Percentiles rank a stretch among this genome's conserved stretches.
phyloP scores from a whole-genome alignment of 92 coral and sea anemone genomes.

The Siderastrea radians region DNA sequence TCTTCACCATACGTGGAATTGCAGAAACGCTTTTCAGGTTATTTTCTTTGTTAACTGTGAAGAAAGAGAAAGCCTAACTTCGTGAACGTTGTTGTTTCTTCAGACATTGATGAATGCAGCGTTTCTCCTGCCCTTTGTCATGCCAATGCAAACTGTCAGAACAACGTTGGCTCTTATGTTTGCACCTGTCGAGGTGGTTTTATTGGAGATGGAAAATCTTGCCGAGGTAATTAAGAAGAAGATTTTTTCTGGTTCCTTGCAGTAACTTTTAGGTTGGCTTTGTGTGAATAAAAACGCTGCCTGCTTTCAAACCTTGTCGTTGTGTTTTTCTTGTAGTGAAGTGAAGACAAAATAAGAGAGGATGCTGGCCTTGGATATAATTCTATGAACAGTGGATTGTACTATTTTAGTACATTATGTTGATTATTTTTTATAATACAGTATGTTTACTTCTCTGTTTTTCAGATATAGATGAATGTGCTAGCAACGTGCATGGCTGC shows the following conservation, averaged over 20 bases:
- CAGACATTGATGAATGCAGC: conserved; percentile 21
- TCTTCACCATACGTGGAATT: no score
- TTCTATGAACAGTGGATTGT: background rate
- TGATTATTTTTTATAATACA: background rate
- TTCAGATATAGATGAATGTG: conserved; percentile 20
- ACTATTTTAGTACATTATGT: no score
- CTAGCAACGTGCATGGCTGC: conserved; percentile 2
- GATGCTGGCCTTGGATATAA: no score
- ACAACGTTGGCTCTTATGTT: conserved; percentile 6
- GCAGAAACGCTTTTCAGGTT: no score
- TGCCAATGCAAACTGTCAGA: background rate
- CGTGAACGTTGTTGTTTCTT: background rate
- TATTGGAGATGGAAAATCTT: background rate
- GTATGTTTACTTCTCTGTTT: background rate
- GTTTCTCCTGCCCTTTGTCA: background rate
- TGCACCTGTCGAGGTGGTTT: background rate
- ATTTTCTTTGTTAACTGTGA: no score
- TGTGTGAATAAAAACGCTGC: no score
- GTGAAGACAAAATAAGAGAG: no score
- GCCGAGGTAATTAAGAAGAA: background rate
- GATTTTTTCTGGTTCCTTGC: background rate
- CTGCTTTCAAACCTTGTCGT: no score
- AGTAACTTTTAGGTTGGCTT: background rate
- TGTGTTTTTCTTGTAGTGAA: no score
- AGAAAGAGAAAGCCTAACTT: no score